Evolutionary conservation across 2,113 vertebrate species (phyloP).

Genomic region (Chionomys nivalis): DNA sequence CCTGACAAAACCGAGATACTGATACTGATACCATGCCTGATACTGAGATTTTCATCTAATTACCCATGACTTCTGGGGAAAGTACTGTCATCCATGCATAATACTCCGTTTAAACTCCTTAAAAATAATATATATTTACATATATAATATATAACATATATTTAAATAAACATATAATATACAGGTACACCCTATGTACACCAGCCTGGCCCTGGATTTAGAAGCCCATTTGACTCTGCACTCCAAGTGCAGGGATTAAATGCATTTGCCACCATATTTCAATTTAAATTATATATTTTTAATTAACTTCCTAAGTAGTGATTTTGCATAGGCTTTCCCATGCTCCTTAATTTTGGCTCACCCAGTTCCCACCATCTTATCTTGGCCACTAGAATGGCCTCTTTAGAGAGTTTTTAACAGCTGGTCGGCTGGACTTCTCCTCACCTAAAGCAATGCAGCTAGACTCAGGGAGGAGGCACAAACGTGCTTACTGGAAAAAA

Average conservation of each 20-base stretch:
- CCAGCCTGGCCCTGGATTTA: background rate
- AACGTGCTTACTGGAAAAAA: background rate
- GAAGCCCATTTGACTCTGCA: background rate
- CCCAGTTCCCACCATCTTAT: too few relatives aligned
- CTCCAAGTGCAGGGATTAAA: background rate
- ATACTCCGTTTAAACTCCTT: background rate
- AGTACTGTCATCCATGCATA: background rate
- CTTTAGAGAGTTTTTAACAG: background rate
- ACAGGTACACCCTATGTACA: background rate
- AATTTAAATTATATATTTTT: background rate
- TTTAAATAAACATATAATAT: background rate
- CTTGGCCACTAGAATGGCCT: background rate
- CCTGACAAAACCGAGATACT: background rate
- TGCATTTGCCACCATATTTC: background rate
- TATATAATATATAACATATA: background rate
- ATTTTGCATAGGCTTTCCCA: background rate
- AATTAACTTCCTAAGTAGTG: background rate
- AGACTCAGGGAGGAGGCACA: background rate
- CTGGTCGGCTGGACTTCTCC: background rate
- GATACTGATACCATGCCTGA: background rate
- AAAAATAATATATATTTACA: too few relatives aligned
- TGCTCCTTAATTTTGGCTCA: background rate
- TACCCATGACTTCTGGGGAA: background rate
- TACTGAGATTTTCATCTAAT: background rate
- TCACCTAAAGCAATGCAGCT: background rate